Evolutionary conservation across 2,113 vertebrate genomes (phyloP).

Genomic region (Mustelus asterias): DNA sequence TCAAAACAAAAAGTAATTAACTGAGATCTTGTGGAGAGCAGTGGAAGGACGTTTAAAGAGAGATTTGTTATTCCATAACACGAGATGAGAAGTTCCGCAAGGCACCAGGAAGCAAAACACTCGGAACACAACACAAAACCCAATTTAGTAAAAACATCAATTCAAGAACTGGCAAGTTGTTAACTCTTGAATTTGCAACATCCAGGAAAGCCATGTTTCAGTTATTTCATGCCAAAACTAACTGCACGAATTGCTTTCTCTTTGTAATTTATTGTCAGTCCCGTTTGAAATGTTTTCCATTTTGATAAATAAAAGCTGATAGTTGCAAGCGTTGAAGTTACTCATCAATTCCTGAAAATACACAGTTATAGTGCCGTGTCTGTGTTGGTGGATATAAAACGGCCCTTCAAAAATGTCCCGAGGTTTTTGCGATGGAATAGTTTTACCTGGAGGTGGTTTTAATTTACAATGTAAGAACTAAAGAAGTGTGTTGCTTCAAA

Average conservation of each 20-base stretch:
- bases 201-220: not conserved
- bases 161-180: not conserved
- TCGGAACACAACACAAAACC: not conserved
- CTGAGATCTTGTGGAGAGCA: not conserved
- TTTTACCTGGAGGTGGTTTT: not conserved
- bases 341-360: not conserved
- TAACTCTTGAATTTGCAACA: not conserved
- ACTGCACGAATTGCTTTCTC: not conserved
- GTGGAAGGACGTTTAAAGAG: conserved; percentile 11
- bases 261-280: not conserved
- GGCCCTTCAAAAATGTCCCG: not conserved
- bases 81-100: not conserved
- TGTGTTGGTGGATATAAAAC: not conserved
- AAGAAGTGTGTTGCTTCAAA: not conserved
- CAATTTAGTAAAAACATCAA: not conserved
- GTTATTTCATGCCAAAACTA: not conserved
- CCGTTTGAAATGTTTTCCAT: not conserved
- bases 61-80: not conserved
- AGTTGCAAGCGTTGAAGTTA: not conserved
- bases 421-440: not conserved
- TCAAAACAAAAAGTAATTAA: conserved; percentile 26
- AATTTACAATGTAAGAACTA: not conserved
- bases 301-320: not conserved
- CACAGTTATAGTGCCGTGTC: not conserved
- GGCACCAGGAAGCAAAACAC: not conserved